phyloP scores from a whole-genome alignment of 2,113 vertebrate species.

The Platycercus adscitus region DNA sequence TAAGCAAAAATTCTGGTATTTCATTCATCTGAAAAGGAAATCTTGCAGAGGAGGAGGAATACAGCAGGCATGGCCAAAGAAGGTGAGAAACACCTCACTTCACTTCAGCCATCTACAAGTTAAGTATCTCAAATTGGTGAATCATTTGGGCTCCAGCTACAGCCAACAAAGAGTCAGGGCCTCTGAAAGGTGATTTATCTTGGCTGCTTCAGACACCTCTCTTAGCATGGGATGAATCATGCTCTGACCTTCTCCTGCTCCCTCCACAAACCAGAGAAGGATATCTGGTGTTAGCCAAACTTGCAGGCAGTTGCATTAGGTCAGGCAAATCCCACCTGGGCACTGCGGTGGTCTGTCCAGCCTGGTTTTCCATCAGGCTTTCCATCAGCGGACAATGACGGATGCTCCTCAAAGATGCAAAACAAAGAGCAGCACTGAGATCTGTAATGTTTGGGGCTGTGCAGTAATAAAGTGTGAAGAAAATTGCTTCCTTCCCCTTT shows the following conservation, averaged over 20 bases:
- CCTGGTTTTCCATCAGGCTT: background rate
- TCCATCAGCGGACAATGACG: background rate
- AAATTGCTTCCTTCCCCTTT: slow-evolving; percentile 49
- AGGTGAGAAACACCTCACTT: background rate
- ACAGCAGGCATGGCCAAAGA: background rate
- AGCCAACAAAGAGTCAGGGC: background rate
- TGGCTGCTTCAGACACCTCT: background rate
- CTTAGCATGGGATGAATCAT: background rate
- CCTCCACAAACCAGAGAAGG: background rate
- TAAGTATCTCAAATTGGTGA: background rate
- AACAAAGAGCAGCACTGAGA: background rate
- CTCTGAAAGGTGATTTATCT: background rate
- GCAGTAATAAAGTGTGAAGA: slow-evolving; percentile 42
- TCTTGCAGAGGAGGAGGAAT: background rate
- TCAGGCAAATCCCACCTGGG: background rate
- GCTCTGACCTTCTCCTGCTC: background rate
- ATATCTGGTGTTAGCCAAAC: background rate
- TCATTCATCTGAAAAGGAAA: background rate
- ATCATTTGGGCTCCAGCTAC: background rate
- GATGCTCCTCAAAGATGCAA: background rate
- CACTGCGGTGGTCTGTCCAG: background rate
- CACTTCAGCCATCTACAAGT: background rate
- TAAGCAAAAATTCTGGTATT: background rate
- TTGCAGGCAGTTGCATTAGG: background rate
- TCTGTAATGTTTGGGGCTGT: background rate